phyloP scores from a whole-genome alignment of 2,113 vertebrate species.

The Ailuropoda melanoleuca region DNA sequence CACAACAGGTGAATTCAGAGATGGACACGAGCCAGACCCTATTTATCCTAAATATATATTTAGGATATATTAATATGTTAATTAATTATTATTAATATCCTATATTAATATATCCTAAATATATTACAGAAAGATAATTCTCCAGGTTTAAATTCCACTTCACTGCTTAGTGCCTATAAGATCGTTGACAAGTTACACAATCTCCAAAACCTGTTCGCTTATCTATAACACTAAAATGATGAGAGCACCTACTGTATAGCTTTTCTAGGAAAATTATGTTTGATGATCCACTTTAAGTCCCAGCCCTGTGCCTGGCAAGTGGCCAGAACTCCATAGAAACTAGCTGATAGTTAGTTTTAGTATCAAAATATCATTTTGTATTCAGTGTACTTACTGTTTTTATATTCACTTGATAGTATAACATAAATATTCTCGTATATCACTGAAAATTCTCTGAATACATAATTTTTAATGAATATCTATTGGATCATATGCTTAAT shows the following conservation, averaged over 20 bases:
- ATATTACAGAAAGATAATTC: background rate
- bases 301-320: background rate
- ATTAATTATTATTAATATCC: background rate
- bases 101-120: background rate
- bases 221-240: background rate
- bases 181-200: background rate
- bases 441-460: conserved; percentile 10
- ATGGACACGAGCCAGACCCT: background rate
- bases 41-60: background rate
- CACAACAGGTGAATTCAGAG: background rate
- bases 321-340: background rate
- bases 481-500: background rate
- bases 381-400: background rate
- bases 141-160: background rate
- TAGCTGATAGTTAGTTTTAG: background rate
- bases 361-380: background rate
- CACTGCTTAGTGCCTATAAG: background rate
- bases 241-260: background rate
- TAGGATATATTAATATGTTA: background rate
- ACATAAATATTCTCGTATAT: background rate
- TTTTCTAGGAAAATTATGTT: background rate
- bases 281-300: background rate
- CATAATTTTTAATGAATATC: background rate
- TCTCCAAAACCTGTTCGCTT: background rate
- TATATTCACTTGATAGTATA: background rate